phyloP scores from a whole-genome alignment of 2,888 invertebrate species.

The Ornithoptera priamus region DNA sequence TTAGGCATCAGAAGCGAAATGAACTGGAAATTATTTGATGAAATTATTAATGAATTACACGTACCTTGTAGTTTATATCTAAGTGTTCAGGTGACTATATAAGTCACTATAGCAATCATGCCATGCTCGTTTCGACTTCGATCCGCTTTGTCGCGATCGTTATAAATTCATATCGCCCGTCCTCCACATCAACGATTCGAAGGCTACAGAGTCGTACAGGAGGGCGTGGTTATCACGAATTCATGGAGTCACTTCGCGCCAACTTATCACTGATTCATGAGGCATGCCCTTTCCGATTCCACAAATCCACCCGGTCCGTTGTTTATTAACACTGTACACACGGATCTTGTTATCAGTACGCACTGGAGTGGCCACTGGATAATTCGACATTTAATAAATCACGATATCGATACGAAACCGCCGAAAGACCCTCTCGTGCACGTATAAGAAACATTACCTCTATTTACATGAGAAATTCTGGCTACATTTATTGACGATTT shows the following conservation, averaged over 20 bases:
- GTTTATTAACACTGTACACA: conserved; percentile 2
- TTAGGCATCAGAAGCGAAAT: too few species aligned
- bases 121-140: too few species aligned
- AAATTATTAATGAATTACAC: too few species aligned
- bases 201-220: conserved; percentile 33
- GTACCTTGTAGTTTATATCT: too few species aligned
- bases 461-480: too few species aligned
- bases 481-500: too few species aligned
- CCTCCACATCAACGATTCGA: conserved; percentile 36
- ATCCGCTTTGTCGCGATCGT: conserved; percentile 22
- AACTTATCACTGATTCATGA: conserved; percentile 24
- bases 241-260: conserved; percentile 12
- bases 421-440: too few species aligned
- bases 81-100: too few species aligned
- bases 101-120: too few species aligned
- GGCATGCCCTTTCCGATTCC: conserved; percentile 27
- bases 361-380: not conserved
- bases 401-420: not conserved
- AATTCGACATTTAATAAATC: not conserved
- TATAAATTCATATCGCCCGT: conserved; percentile 39
- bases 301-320: conserved; percentile 19
- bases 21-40: too few species aligned
- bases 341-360: not conserved
- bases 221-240: conserved; percentile 23
- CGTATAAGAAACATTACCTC: too few species aligned